phyloP scores from a whole-genome alignment of 1,140 invertebrate genomes.

The Thaumatotibia leucotreta region DNA sequence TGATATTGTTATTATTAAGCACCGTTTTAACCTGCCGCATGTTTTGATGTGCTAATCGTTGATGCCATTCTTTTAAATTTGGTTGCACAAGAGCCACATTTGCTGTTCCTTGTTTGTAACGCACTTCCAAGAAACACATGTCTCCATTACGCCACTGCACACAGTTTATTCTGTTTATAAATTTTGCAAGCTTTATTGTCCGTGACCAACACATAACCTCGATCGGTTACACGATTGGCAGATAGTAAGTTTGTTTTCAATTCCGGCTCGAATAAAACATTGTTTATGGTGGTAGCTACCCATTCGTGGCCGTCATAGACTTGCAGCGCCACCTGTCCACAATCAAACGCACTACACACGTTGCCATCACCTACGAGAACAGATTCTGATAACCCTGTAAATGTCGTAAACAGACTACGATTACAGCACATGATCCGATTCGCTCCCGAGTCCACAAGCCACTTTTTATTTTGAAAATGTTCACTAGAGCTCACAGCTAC shows the following conservation, averaged over 20 bases:
- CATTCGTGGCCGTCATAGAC: conserved; percentile 30
- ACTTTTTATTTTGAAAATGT: conserved; percentile 23
- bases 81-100: conserved; percentile 14
- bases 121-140: conserved; percentile 30
- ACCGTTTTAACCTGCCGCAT: conserved; percentile 44
- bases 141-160: conserved; percentile 31
- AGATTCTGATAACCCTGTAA: background rate
- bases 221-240: conserved; percentile 32
- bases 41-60: conserved; percentile 61
- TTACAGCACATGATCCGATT: conserved; percentile 32
- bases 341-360: conserved; percentile 23
- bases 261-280: conserved; percentile 55
- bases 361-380: conserved; percentile 34
- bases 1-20: conserved; percentile 36
- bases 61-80: conserved; percentile 50
- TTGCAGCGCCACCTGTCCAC: conserved; percentile 30
- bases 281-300: conserved; percentile 33
- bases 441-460: conserved; percentile 33
- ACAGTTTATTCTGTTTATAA: conserved; percentile 28
- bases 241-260: conserved; percentile 57
- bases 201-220: conserved; percentile 41
- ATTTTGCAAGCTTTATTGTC: conserved; percentile 32
- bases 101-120: conserved; percentile 19
- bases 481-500: conserved; percentile 16
- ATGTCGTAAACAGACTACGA: conserved; percentile 25